Percentiles rank a stretch among this genome's conserved stretches.
phyloP scores from a whole-genome alignment of 1,140 invertebrate species.

The Melanaphis sacchari region DNA sequence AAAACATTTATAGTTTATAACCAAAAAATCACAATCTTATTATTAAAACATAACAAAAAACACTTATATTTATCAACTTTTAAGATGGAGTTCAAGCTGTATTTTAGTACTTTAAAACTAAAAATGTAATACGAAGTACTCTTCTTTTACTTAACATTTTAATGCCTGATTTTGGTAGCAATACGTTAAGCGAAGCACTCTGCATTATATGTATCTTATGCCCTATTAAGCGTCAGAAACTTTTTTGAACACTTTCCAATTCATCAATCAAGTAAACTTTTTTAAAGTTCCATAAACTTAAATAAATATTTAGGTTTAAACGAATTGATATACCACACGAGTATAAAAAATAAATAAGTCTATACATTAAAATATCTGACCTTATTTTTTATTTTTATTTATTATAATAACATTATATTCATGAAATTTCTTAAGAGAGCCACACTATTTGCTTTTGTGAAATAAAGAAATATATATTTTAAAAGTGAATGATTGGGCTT shows the following conservation, averaged over 20 bases:
- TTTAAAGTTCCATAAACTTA: neutral
- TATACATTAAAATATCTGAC: neutral
- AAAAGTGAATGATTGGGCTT: neutral
- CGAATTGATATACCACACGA: neutral
- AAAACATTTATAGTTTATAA: neutral
- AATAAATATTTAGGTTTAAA: neutral
- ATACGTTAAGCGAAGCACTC: neutral
- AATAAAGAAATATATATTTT: neutral
- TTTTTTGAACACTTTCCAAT: constrained; percentile 34
- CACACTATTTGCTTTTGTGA: neutral
- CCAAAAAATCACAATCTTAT: neutral
- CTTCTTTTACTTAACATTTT: neutral
- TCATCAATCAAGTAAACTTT: constrained; percentile 41
- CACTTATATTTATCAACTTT: neutral
- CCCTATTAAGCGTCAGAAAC: neutral
- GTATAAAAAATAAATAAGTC: neutral
- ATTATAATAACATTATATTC: neutral
- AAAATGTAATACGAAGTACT: neutral
- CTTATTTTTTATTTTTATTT: neutral
- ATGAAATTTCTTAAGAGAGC: neutral
- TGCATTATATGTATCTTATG: neutral
- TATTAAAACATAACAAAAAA: neutral
- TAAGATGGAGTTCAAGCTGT: neutral
- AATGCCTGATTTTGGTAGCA: neutral
- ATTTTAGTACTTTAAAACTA: neutral